phyloP scores from a whole-genome alignment of 1,140 invertebrate species.

The Campoletis sonorensis region DNA sequence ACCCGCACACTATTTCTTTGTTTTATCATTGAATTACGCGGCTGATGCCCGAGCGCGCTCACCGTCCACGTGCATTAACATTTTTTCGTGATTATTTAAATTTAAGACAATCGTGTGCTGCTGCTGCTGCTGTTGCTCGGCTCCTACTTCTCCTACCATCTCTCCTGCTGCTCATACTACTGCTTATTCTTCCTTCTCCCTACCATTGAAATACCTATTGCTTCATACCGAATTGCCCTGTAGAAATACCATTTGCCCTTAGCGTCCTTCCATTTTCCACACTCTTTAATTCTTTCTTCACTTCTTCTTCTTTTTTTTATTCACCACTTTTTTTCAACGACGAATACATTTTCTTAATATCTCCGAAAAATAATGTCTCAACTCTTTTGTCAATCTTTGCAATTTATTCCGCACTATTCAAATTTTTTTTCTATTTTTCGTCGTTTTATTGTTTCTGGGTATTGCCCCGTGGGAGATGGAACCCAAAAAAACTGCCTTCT shows the following conservation, averaged over 20 bases:
- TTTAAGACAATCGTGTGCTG: conserved; percentile 66
- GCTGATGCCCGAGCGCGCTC: conserved; percentile 23
- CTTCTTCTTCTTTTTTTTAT: neutral
- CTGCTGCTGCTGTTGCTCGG: conserved; percentile 52
- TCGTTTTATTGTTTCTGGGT: no score
- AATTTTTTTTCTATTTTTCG: no score
- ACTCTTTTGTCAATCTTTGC: neutral
- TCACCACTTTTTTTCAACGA: neutral
- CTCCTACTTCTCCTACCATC: conserved; percentile 32
- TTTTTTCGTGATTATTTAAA: conserved; percentile 72
- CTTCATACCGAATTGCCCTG: conserved; percentile 38
- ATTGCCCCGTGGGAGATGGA: no score
- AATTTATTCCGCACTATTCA: neutral
- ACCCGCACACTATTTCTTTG: conserved; percentile 56
- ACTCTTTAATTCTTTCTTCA: conserved; percentile 18
- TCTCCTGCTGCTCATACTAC: neutral
- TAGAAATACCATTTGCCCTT: neutral
- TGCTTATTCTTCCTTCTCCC: conserved; percentile 22
- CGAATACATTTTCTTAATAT: conserved; percentile 12
- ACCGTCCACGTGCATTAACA: conserved; percentile 63
- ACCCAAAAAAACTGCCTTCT: no score
- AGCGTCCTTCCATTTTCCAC: neutral
- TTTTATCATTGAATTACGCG: conserved; percentile 69
- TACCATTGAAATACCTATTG: conserved; percentile 10
- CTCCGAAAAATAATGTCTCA: neutral